These are phyloP conservation scores for Eristalis tenax DNA, from an alignment of 2,888 invertebrate genomes.

Conservation along the genomic window DNA sequence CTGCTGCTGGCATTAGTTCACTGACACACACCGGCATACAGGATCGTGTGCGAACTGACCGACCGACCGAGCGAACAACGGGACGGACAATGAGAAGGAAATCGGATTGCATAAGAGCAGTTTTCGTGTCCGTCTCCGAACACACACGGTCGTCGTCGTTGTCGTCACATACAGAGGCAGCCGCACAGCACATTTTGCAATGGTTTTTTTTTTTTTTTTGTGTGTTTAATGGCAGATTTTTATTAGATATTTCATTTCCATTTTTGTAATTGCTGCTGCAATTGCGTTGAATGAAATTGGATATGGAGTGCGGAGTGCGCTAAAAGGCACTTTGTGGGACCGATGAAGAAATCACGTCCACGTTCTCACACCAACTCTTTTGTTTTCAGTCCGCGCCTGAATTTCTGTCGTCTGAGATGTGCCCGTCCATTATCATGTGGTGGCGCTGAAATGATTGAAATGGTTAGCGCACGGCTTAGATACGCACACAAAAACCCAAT, in stretches of 20 bases:
- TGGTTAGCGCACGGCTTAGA: background rate
- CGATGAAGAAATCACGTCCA: background rate
- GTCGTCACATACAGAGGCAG: background rate
- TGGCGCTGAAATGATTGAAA: background rate
- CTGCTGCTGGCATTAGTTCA: slow-evolving; percentile 8
- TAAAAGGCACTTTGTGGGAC: background rate
- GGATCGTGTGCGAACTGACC: background rate
- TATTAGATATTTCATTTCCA: slow-evolving; percentile 27
- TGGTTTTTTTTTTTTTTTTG: background rate
- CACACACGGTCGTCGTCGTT: background rate
- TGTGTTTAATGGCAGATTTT: slow-evolving; percentile 34
- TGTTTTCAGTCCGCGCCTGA: background rate
- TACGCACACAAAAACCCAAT: background rate
- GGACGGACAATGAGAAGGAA: slow-evolving; percentile 53
- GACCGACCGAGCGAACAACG: slow-evolving; percentile 33
- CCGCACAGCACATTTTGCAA: slow-evolving; percentile 30
- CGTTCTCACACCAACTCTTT: background rate
- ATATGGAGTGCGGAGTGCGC: slow-evolving; percentile 17
- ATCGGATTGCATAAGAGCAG: slow-evolving; percentile 48
- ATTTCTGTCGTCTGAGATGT: background rate
- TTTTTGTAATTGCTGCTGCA: slow-evolving; percentile 41
- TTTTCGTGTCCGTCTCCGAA: slow-evolving; percentile 20
- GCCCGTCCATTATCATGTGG: background rate
- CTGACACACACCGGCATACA: background rate
- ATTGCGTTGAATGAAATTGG: slow-evolving; percentile 29